phyloP scores from a whole-genome alignment of 2,797 vertebrate species.

The Halcyon chelicuti region DNA sequence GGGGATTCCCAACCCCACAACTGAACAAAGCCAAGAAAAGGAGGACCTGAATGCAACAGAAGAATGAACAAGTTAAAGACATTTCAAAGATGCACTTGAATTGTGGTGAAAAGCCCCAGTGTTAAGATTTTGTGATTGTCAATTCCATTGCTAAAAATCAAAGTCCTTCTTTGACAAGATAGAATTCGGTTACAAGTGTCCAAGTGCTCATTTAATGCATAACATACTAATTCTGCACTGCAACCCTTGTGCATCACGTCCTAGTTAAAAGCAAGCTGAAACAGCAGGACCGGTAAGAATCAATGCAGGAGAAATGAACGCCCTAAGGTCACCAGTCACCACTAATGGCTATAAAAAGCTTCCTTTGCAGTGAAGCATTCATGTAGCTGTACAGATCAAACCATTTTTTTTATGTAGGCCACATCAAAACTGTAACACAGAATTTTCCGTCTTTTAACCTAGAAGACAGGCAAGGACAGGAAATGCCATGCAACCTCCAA shows the following conservation, averaged over 20 bases:
- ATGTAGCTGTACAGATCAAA: not conserved
- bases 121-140: not conserved
- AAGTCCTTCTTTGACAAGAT: not conserved
- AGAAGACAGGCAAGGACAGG: not conserved
- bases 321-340: not conserved
- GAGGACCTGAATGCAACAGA: not conserved
- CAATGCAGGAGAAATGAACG: not conserved
- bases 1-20: rapidly evolving
- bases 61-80: not conserved
- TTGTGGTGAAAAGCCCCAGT: not conserved
- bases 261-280: not conserved
- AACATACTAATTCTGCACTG: not conserved
- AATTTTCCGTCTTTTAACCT: not conserved
- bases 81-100: not conserved
- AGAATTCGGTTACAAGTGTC: not conserved
- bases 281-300: not conserved
- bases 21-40: not conserved
- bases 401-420: not conserved
- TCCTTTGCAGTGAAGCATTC: not conserved
- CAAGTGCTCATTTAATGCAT: not conserved
- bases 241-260: not conserved
- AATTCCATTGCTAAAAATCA: not conserved
- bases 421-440: not conserved
- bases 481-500: not conserved
- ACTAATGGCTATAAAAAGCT: not conserved